Conservation (phyloP, 2,797 vertebrate species). For the Gallinago stenura region DNA sequence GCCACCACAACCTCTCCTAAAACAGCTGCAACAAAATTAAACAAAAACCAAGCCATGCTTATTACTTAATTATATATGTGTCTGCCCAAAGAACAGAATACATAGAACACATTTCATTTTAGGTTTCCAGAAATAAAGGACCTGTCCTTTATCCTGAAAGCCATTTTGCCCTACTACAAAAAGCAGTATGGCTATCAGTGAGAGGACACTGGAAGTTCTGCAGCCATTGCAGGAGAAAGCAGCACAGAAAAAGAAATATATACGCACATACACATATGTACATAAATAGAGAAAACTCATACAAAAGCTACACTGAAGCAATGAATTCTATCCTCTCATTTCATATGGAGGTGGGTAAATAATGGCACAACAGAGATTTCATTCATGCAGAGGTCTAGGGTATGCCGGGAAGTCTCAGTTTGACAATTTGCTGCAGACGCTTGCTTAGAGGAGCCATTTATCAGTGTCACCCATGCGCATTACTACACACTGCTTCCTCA, state of each 20-base stretch:
- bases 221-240: slow-evolving; percentile 9
- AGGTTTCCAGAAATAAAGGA: neutral
- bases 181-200: slow-evolving; percentile 17
- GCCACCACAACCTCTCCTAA: neutral
- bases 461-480: slow-evolving; percentile 48
- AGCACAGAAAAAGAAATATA: neutral
- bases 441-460: slow-evolving; percentile 55
- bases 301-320: slow-evolving; percentile 53
- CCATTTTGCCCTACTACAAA: neutral
- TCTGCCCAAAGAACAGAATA: neutral
- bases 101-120: neutral
- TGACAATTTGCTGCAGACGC: slow-evolving; percentile 42
- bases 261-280: neutral
- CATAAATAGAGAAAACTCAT: slow-evolving; percentile 10
- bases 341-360: slow-evolving; percentile 37
- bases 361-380: slow-evolving; percentile 48
- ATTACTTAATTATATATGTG: neutral
- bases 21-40: neutral
- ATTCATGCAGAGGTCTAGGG: slow-evolving; percentile 32
- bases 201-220: neutral
- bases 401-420: slow-evolving; percentile 53
- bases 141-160: neutral
- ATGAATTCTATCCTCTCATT: slow-evolving; percentile 39
- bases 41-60: neutral
- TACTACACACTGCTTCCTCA: slow-evolving; percentile 5